phyloP scores from a whole-genome alignment of 2,113 vertebrate species.

The Clupea harengus region DNA sequence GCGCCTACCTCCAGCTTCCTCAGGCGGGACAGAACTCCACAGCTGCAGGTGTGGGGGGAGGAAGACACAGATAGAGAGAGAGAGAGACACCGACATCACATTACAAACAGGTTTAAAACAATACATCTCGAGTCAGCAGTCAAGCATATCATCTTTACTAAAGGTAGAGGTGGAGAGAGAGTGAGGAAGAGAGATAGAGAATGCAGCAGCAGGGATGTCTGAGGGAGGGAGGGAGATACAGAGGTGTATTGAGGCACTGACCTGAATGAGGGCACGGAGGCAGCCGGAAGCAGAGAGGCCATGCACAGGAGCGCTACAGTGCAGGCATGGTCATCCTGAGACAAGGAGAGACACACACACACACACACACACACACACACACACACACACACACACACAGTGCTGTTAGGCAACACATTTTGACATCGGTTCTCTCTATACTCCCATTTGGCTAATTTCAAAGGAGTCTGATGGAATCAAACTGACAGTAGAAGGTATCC shows the following conservation, averaged over 20 bases:
- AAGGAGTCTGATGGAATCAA: not conserved
- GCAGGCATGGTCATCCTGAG: constrained; percentile 81
- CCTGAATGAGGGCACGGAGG: constrained; percentile 85
- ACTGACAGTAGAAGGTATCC: not conserved
- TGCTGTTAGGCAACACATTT: not conserved
- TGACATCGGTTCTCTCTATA: not conserved
- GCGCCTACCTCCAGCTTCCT: constrained; percentile 70
- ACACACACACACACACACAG: constrained; percentile 3
- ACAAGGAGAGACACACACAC: constrained; percentile 14
- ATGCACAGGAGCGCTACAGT: constrained; percentile 79
- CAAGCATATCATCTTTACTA: too few relatives aligned
- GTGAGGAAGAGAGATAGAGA: constrained; percentile 17
- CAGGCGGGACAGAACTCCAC: constrained; percentile 82
- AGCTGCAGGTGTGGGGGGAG: constrained; percentile 64
- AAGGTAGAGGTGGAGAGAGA: not conserved
- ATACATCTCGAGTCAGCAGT: too few relatives aligned
- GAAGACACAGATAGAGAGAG: not conserved
- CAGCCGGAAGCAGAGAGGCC: constrained; percentile 83
- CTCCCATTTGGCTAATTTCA: not conserved
- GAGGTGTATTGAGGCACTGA: constrained; percentile 52
- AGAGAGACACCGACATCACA: constrained; percentile 13
- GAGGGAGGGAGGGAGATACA: constrained; percentile 22
- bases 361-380: constrained; percentile 16
- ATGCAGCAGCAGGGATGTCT: not conserved
- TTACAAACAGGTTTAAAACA: not conserved